Base-by-base conservation (phyloP, 2,113 vertebrate species). In the Rhineura floridana region DNA sequence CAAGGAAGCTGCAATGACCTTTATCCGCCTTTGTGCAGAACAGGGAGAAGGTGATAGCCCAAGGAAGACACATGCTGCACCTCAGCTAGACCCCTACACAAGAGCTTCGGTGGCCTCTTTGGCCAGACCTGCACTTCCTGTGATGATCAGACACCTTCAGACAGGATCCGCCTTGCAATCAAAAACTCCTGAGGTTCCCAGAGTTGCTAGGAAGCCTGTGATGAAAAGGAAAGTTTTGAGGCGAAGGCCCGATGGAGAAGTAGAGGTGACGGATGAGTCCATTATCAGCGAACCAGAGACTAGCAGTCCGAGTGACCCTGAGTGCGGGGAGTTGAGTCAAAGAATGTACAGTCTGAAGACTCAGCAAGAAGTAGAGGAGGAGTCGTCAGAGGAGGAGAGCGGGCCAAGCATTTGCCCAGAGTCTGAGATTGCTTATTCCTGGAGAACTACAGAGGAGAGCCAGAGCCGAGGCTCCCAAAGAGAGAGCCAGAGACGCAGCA, bases 141-240 rank as follows among this genome's bases (percentile, higher is more conserved):
- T 1, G 0, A 84, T 44, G 1, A 33, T 87, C 19, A 93, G 87
- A n/a, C 87, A 88, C 70, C 81, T 86, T 55, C 73, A 67, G 2
- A 9, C 69, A 25, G 87, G 88, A 84, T 88, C 79, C 46, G 48
- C 1, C 1, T 15, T 42, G 55, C 36, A 86, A 46, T 90, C 94
- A 30, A 92, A 90, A 46, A 78, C 25, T 79, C 93, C 92, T 1
- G 92, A 93, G 81, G 67, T 65, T 28, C 91, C 92, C 63, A 91
- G 89, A 36, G 91, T 81, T 90, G 46, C 87, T 23, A 87, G 48
- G 84, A 93, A 63, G 80, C 25, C 92, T 83, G 79, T 92, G 2
- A 96, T 97, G 96, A 97, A 97, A 80, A 96, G 97, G 91, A 97
- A 97, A 44, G 97, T 97, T 87, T 91, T 97, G 79, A 93, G 97